Evolutionary conservation across 2,797 vertebrate genomes (phyloP).

Genomic region (Chrysocyon brachyurus): DNA sequence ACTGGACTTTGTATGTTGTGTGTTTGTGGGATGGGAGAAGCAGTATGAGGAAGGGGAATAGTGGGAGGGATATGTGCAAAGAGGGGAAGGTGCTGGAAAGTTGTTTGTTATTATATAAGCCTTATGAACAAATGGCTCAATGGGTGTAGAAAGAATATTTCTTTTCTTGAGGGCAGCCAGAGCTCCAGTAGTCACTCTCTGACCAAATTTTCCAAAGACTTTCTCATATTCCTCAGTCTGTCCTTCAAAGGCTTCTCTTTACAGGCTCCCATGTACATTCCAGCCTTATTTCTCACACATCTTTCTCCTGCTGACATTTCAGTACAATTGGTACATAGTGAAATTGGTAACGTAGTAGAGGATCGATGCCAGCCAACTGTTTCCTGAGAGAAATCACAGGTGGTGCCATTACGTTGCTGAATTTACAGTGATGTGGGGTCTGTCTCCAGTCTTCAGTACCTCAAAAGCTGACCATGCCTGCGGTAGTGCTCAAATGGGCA

Average conservation of each 20-base stretch:
- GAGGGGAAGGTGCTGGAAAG: background rate
- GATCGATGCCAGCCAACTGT: background rate
- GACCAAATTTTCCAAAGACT: background rate
- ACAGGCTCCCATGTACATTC: background rate
- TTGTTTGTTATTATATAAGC: background rate
- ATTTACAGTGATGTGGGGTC: background rate
- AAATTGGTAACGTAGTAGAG: background rate
- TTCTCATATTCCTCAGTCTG: background rate
- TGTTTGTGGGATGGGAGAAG: background rate
- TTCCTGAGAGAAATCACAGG: background rate
- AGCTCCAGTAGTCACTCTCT: background rate
- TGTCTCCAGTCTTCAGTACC: background rate
- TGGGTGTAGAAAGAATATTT: background rate
- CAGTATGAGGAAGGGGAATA: background rate
- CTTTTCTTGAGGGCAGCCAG: background rate
- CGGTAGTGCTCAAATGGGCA: background rate
- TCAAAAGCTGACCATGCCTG: background rate
- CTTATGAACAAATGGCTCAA: background rate
- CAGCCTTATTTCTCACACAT: background rate
- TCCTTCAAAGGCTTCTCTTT: background rate
- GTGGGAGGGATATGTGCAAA: background rate
- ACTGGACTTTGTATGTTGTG: background rate
- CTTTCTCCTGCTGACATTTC: background rate
- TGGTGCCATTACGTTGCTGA: background rate
- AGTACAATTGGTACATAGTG: background rate